Evolutionary conservation across 2,888 invertebrate genomes (phyloP).

Genomic region (Drosophila flavopinicola): DNA sequence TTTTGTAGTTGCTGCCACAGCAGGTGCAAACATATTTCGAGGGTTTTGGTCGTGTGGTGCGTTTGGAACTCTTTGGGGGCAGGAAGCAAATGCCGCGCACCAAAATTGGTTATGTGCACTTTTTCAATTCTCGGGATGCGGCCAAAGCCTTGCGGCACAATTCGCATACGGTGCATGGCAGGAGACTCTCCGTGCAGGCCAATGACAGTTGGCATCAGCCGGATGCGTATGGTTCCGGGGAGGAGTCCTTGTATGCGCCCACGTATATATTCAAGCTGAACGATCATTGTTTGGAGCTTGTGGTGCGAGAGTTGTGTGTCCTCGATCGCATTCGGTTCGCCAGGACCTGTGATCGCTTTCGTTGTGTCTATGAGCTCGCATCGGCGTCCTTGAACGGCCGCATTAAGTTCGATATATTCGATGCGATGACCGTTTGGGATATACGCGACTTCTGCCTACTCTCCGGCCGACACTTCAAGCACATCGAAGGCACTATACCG

Average conservation of each 20-base stretch:
- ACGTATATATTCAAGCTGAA: conserved; percentile 22
- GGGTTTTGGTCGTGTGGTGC: conserved; percentile 20
- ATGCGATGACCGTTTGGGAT: conserved; percentile 34
- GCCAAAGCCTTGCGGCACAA: conserved; percentile 27
- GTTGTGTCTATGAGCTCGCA: conserved; percentile 17
- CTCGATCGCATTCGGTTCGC: conserved; percentile 46
- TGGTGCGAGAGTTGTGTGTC: conserved; percentile 22
- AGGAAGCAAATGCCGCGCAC: background rate
- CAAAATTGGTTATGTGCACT: conserved; percentile 25
- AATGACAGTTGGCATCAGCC: conserved; percentile 45
- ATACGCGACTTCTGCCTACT: conserved; percentile 41
- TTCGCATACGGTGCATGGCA: conserved; percentile 16
- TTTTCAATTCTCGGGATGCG: conserved; percentile 26
- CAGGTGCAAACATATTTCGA: conserved; percentile 35
- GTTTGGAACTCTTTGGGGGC: conserved; percentile 20
- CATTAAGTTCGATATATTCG: conserved; percentile 24
- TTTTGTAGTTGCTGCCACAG: background rate
- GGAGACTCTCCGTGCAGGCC: conserved; percentile 19
- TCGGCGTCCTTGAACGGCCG: conserved; percentile 22
- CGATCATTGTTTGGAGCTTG: conserved; percentile 37
- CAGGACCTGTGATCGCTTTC: conserved; percentile 29
- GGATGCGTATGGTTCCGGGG: conserved; percentile 18
- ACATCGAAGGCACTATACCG: conserved; percentile 30
- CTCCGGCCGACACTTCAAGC: conserved; percentile 20
- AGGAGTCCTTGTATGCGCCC: background rate